Evolutionary conservation across 2,113 vertebrate species (phyloP), one percentile per base, ranked within the genome.

Genomic region (Cyanoramphus novaezelandiae): DNA sequence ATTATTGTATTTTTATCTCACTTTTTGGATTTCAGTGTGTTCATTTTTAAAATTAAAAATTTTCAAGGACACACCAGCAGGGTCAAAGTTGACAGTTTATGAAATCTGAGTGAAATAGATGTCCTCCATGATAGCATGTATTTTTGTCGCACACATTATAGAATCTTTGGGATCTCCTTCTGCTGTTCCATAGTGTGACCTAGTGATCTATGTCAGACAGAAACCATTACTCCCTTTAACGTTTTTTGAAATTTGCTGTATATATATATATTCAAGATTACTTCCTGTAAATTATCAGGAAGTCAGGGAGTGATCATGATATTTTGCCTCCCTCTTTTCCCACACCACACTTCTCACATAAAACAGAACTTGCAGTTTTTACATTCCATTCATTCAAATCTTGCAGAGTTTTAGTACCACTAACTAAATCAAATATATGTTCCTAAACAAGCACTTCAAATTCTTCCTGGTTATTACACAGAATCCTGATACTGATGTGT

Each of bases 81-180:
- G 65, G 17, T n/a, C 28, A 33, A 86, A 92, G 7, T 27, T 47
- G 37, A 29, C 11, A 88, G 19, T 86, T 85, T 74, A 28, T 84
- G 41, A 76, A 28, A 44, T 25, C 12, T 46, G 52, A 52, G 6
- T 83, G 24, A 93, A 86, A 69, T 1, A 62, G 27, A 44, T 0
- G 0, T 55, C 6, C 18, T 6, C 13, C 41, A 52, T 9, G 17
- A 21, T 6, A 47, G 19, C 10, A 19, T 3, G 3, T 4, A 10
- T 62, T 85, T 91, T 82, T 82, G 25, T 75, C 33, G 47, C 7
- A 39, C 3, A 15, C 13, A 13, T 82, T 69, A 43, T 7, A 43
- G n/a, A 37, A 85, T 62, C 17, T 76, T 67, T 67, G 53, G 86
- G 35, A 46, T 67, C 17, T 9, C 31, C 28, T 69, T 79, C 35